These are phyloP conservation scores for Callyntrura guangdongensis DNA, from an alignment of 2,888 invertebrate genomes.

Conservation along the genomic window DNA sequence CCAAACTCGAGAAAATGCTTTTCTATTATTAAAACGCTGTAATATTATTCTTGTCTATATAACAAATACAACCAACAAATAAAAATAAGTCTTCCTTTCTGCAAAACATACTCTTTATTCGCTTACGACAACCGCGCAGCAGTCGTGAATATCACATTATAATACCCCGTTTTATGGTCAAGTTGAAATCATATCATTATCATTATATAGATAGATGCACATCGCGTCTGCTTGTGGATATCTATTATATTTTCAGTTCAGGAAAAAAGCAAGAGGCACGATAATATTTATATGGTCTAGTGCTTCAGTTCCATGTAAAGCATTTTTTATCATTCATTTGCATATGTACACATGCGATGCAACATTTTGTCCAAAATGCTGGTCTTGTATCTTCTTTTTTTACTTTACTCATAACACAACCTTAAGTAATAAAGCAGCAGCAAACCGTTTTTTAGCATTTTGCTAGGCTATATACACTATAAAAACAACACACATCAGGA, in stretches of 20 bases:
- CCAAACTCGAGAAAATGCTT: constrained; percentile 35
- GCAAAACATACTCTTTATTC: not conserved
- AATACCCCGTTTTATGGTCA: too few species aligned
- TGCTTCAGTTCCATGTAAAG: constrained; percentile 31
- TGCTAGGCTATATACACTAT: too few species aligned
- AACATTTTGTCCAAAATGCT: constrained; percentile 54
- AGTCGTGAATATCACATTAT: constrained; percentile 24
- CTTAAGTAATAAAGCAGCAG: too few species aligned
- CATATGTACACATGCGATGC: constrained; percentile 71
- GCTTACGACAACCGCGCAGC: not conserved
- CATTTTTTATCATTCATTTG: constrained; percentile 66
- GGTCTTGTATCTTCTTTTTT: constrained; percentile 14
- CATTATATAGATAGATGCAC: constrained; percentile 62
- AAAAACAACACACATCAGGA: too few species aligned
- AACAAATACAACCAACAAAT: not conserved
- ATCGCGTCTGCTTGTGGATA: too few species aligned
- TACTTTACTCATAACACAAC: too few species aligned
- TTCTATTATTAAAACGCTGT: constrained; percentile 36
- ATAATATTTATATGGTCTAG: constrained; percentile 44
- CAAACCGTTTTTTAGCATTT: not conserved
- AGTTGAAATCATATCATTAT: constrained; percentile 42
- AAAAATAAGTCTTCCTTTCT: constrained; percentile 11
- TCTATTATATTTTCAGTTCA: constrained; percentile 42
- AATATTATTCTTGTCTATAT: constrained; percentile 44
- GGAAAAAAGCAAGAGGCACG: not conserved